Base-by-base conservation (phyloP, 2,888 invertebrate species). In the Apodemia hepburni region DNA sequence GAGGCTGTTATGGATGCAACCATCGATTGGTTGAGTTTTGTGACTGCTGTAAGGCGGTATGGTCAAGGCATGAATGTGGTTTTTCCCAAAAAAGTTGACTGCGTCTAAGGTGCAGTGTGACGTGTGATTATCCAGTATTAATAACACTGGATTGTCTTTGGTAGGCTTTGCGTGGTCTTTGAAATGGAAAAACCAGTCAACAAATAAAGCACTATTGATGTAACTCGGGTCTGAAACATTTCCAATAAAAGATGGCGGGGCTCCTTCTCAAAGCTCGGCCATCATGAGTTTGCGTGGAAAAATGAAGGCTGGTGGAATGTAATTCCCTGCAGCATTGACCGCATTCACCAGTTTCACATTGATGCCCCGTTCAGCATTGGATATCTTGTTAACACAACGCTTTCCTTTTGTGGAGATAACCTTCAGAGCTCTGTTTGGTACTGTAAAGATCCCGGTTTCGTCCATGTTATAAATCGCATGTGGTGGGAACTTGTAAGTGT, bases 251-350 rank as follows among this genome's bases (percentile, higher is more conserved):
- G 73, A 74, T 42, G 73, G 68, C 58, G 76, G 80, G 27, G 75
- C 75, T 29, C 71, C 74, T 61, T 76, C 69, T 62, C 75, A 67
- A 18, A 80, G 63, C 33, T 75, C 69, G 0, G 66, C 65, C 45
- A 76, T 77, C 70, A 75, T 73, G 54, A 75, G 73, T 64, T 77
- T 75, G 7, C 78, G 62, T 0, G 71, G 71, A 68, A 78, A 82
- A 62, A 82, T 75, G n/a, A 81, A 66, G 15, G 74, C 62, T 15
- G 79, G 80, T 9, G 80, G 78, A 15, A 81, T 42, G 58, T 61
- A 71, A 54, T 70, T 59, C 3, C 78, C 78, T 59, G 68, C 67
- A 12, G 66, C 75, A 58, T 29, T 61, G 51, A 63, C 51, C 11
- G 57, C 61, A 58, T 18, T 47, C 18, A 64, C 61, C 12, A 66